These are phyloP conservation scores for Macrotis lagotis DNA, from an alignment of 2,113 vertebrate genomes.

Conservation along the genomic window DNA sequence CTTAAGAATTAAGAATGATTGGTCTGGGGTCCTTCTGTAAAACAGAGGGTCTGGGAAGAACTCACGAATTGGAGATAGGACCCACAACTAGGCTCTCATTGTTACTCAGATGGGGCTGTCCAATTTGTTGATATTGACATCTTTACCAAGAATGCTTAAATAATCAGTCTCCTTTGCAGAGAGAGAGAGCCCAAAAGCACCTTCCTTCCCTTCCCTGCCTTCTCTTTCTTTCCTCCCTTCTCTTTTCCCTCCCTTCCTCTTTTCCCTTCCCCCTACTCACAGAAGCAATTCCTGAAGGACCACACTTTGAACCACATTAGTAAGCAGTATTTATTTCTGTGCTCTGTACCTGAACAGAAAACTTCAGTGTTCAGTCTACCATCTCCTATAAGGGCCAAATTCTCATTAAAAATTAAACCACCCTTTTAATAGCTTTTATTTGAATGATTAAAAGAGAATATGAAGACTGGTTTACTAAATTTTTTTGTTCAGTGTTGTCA, in stretches of 20 bases:
- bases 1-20: neutral
- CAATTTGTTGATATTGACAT: slow-evolving; percentile 40
- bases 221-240: neutral
- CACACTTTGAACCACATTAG: neutral
- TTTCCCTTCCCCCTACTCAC: neutral
- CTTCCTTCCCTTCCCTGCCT: neutral
- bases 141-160: slow-evolving; percentile 33
- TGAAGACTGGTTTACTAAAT: slow-evolving; percentile 30
- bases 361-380: neutral
- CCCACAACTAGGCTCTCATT: neutral
- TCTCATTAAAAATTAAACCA: slow-evolving; percentile 73
- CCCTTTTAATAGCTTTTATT: slow-evolving; percentile 59
- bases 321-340: slow-evolving; percentile 18
- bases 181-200: neutral
- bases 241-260: too few relatives aligned
- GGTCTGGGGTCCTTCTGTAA: neutral
- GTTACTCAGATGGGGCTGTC: slow-evolving; percentile 29
- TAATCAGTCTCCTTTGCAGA: slow-evolving; percentile 8
- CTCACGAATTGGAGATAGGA: neutral
- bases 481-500: slow-evolving; percentile 41
- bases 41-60: neutral
- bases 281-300: slow-evolving; percentile 16
- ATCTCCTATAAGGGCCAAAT: slow-evolving; percentile 35
- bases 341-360: slow-evolving; percentile 42
- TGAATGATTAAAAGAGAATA: slow-evolving; percentile 62